Base-by-base conservation (phyloP, 2,113 vertebrate genomes). In the Cyprinus carpio region DNA sequence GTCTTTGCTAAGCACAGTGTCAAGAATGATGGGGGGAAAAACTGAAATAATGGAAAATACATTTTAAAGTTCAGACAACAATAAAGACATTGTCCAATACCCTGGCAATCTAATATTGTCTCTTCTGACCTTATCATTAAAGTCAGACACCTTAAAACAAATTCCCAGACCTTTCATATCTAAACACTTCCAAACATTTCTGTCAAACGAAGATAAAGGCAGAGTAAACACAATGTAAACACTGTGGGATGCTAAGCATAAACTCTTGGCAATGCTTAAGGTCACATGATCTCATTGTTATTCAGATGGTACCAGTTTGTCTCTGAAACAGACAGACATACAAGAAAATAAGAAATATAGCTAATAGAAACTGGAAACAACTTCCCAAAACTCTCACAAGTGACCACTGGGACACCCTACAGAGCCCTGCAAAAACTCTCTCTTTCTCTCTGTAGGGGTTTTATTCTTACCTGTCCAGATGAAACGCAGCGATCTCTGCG, bases 401-500 rank as follows among this genome's bases (percentile, higher is more conserved):
- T 18, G 64, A 16, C 29, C 64, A 67, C 29, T 67, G 15, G 23
- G 56, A 6, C 4, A 20, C 54, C 54, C 54, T 27, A 27, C 54
- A 27, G 62, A 15, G 62, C 6, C 6, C 16, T 31, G 29, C 82
- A 75, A 31, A 82, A 43, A 37, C 64, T 58, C 58, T 67, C 25
- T 51, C 20, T 51, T 5, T 46, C 16, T 51, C 27, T 34, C 71
- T 25, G 9, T 74, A 34, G 75, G 25, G 77, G 84, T 67, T 85
- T 43, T 34, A 8, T 18, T 23, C 92, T 94, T 91, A 98, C 98
- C 97, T 97, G 95, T 99, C 98, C 91, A 99, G 93, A 91, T 99
- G 98, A 93, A 99, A 99, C 46, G 98, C 98, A 5, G 97, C 97
- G 2, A 99, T 96, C 93, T 99, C 98, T 2, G 98, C 96, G 4